Evolutionary conservation across 2,888 invertebrate species (phyloP).

Genomic region (Notocelia uddmanniana): DNA sequence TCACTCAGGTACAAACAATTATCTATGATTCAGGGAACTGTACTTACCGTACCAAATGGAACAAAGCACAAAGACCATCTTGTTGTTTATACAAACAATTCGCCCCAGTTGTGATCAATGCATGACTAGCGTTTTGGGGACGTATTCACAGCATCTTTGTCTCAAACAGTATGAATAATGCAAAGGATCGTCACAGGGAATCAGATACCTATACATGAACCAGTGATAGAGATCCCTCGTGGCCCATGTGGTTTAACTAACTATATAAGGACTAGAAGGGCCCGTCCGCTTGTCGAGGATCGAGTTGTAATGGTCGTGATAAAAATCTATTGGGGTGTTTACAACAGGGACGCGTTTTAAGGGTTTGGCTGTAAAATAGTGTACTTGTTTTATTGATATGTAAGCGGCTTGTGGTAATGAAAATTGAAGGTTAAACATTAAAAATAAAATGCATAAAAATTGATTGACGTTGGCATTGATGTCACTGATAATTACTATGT

Average conservation of each 20-base stretch:
- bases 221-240: slow-evolving; percentile 19
- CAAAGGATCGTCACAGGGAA: slow-evolving; percentile 66
- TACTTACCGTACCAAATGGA: slow-evolving; percentile 18
- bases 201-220: slow-evolving; percentile 58
- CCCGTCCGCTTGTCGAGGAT: slow-evolving; percentile 44
- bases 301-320: slow-evolving; percentile 56
- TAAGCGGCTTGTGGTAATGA: neutral
- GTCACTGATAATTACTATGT: no score
- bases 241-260: neutral
- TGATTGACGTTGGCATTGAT: no score
- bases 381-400: slow-evolving; percentile 24
- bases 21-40: neutral
- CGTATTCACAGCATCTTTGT: slow-evolving; percentile 69
- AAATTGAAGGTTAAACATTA: neutral
- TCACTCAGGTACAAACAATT: slow-evolving; percentile 1
- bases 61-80: slow-evolving; percentile 45
- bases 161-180: slow-evolving; percentile 76
- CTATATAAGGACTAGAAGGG: neutral
- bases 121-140: slow-evolving; percentile 65
- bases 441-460: no score
- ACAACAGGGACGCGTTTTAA: slow-evolving; percentile 52
- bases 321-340: slow-evolving; percentile 55
- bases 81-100: slow-evolving; percentile 61
- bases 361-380: slow-evolving; percentile 35
- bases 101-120: slow-evolving; percentile 65